phyloP scores from a whole-genome alignment of 2,113 vertebrate genomes.

The Tringa solitaria region DNA sequence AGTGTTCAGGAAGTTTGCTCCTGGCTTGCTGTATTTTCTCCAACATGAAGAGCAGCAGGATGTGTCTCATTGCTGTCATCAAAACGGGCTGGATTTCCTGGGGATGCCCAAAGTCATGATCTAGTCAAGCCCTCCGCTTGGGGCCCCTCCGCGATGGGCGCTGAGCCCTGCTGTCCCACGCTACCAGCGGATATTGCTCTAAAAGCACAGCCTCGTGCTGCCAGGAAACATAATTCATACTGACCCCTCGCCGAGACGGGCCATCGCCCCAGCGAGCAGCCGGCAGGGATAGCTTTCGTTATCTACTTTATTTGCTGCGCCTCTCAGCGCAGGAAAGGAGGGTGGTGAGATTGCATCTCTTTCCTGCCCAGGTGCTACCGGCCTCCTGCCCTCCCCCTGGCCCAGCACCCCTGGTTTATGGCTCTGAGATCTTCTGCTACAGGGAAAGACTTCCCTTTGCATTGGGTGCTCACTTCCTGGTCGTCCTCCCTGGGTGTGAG shows the following conservation, averaged over 20 bases:
- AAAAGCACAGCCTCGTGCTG: background rate
- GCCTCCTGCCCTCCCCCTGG: background rate
- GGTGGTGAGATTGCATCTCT: background rate
- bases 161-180: rapidly evolving
- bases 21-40: background rate
- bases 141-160: rapidly evolving
- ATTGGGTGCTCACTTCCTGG: background rate
- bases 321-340: background rate
- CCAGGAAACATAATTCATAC: slow-evolving; percentile 25
- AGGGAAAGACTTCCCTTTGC: background rate
- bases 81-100: background rate
- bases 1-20: background rate
- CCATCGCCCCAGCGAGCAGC: background rate
- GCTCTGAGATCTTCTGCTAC: background rate
- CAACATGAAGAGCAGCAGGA: background rate
- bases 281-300: background rate
- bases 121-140: rapidly evolving
- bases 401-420: background rate
- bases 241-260: background rate
- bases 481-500: background rate
- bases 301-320: background rate
- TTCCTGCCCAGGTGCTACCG: slow-evolving; percentile 47
- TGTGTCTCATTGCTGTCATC: background rate
- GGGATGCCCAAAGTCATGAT: background rate
- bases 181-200: background rate